A percentile compares a stretch with the other conserved stretches of the same genome.
phyloP scores from a whole-genome alignment of 2,797 vertebrate species.

The Oreochromis mossambicus region DNA sequence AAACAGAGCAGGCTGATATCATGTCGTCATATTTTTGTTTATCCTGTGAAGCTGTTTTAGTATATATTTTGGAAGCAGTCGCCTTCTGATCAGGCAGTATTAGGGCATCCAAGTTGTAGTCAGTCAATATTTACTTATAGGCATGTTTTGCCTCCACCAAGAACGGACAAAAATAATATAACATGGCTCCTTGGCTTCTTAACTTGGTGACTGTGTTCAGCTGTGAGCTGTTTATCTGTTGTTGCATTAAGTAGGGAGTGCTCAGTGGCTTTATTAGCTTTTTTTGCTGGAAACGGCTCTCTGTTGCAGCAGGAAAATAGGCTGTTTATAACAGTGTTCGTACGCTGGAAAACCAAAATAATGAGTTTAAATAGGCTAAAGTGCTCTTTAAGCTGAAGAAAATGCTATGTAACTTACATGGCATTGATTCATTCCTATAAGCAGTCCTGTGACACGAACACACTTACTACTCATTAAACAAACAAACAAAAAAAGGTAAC shows the following conservation, averaged over 20 bases:
- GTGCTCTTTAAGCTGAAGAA: neutral
- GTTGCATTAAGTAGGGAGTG: neutral
- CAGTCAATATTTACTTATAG: neutral
- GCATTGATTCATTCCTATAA: neutral
- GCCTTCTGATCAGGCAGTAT: neutral
- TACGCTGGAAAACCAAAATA: neutral
- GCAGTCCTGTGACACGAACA: neutral
- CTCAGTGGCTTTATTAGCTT: neutral
- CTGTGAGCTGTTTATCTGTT: neutral
- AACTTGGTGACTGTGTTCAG: neutral
- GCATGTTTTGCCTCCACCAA: neutral
- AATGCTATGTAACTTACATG: neutral
- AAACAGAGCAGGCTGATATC: neutral
- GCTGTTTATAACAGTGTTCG: accelerated
- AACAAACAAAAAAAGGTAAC: neutral
- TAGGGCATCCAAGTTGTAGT: neutral
- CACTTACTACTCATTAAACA: neutral
- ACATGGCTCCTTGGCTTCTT: neutral
- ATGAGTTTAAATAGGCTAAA: neutral
- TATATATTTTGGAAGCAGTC: neutral
- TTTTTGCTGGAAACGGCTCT: neutral
- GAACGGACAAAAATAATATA: neutral
- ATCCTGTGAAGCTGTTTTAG: neutral
- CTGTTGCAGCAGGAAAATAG: neutral
- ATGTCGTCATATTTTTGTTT: accelerated